Conservation (phyloP, 2,888 invertebrate genomes). For the Microctonus hyperodae region DNA sequence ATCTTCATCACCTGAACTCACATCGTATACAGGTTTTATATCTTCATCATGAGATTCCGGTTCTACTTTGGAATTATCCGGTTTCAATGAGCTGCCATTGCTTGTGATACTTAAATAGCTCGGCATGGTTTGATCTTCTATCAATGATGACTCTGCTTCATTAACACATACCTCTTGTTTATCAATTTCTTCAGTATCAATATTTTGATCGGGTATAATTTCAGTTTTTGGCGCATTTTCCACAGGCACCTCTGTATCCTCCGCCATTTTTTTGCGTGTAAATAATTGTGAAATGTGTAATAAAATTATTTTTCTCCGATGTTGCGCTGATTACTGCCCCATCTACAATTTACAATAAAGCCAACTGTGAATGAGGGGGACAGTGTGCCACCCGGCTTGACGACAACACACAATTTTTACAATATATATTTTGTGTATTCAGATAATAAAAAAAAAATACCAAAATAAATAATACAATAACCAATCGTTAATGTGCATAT, state of each 20-base stretch:
- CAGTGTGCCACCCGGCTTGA: too few relatives aligned
- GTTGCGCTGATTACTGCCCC: neutral
- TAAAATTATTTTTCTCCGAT: too few relatives aligned
- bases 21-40: constrained; percentile 48
- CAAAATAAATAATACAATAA: too few relatives aligned
- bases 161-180: constrained; percentile 27
- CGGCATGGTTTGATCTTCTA: constrained; percentile 57
- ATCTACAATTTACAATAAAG: too few relatives aligned
- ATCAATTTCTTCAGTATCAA: constrained; percentile 27
- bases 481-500: too few relatives aligned
- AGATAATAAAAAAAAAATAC: too few relatives aligned
- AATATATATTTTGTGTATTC: too few relatives aligned
- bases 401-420: too few relatives aligned
- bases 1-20: constrained; percentile 49
- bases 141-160: constrained; percentile 40
- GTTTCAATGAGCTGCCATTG: constrained; percentile 45
- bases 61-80: constrained; percentile 41
- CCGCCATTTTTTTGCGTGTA: constrained; percentile 15
- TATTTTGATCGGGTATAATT: neutral
- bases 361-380: too few relatives aligned
- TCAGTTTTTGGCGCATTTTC: constrained; percentile 35
- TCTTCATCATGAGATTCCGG: constrained; percentile 39
- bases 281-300: neutral
- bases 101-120: constrained; percentile 45
- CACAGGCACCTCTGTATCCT: constrained; percentile 29